Evolutionary conservation across 2,113 vertebrate species (phyloP).

Genomic region (Rynchops niger): DNA sequence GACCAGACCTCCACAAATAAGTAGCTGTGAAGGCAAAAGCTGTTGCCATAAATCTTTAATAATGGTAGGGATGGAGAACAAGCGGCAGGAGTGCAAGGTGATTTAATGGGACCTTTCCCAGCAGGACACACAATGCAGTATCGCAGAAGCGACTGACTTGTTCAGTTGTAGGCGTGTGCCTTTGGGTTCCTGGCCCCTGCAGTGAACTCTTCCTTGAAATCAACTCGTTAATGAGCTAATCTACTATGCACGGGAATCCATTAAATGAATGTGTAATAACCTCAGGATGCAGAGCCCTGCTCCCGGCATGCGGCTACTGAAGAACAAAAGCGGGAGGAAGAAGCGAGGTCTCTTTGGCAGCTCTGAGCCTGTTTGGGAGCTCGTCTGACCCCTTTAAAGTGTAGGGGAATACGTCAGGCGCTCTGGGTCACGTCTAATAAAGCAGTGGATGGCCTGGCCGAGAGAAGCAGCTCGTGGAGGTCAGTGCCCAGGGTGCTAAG

Average conservation of each 20-base stretch:
- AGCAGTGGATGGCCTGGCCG: not conserved
- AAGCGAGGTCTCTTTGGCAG: not conserved
- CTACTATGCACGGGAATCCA: slow-evolving; percentile 32
- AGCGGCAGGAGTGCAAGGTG: not conserved
- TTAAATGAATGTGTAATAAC: slow-evolving; percentile 19
- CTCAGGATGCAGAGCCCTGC: not conserved
- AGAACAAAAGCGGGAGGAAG: not conserved
- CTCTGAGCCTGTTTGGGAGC: not conserved
- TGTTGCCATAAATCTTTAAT: not conserved
- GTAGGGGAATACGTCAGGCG: not conserved
- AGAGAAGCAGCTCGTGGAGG: not conserved
- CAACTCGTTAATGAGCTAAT: slow-evolving; percentile 42
- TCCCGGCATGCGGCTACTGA: not conserved
- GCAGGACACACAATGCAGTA: not conserved
- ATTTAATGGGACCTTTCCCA: not conserved
- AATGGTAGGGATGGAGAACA: not conserved
- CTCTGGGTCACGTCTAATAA: not conserved
- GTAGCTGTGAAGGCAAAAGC: not conserved
- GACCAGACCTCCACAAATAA: not conserved
- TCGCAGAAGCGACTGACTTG: not conserved
- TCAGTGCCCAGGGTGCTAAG: not conserved
- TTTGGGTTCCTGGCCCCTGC: slow-evolving; percentile 6
- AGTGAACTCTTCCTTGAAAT: slow-evolving; percentile 9
- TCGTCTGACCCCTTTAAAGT: not conserved
- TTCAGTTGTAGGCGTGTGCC: not conserved